phyloP scores from a whole-genome alignment of 1,140 invertebrate genomes.

The Matsumurasca onukii region DNA sequence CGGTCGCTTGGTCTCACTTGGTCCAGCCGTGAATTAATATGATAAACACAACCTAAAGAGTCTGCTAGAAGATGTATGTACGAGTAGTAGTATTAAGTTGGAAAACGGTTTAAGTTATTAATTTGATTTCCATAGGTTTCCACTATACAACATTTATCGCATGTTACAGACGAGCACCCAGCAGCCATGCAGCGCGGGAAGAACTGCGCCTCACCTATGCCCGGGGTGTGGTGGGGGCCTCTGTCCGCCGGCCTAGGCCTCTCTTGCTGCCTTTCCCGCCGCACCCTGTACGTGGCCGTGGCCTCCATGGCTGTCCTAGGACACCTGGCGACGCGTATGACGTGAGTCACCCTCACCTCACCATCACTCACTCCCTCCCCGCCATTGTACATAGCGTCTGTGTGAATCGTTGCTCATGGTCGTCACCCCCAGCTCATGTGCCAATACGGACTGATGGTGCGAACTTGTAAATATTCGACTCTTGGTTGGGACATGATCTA shows the following conservation, averaged over 20 bases:
- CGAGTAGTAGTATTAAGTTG: not conserved
- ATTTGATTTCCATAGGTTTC: not conserved
- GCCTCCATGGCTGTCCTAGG: conserved; percentile 32
- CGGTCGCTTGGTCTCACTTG: not conserved
- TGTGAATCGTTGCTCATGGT: conserved; percentile 20
- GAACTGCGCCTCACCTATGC: conserved; percentile 54
- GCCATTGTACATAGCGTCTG: conserved; percentile 21
- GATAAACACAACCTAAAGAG: not conserved
- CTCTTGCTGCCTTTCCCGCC: conserved; percentile 47
- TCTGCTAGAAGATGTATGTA: not conserved
- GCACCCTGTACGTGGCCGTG: conserved; percentile 31
- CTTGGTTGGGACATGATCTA: no score
- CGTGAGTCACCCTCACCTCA: no score
- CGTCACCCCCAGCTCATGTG: not conserved
- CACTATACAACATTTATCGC: no score
- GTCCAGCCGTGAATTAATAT: not conserved
- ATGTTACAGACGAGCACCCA: conserved; percentile 53
- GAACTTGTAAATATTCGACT: not conserved
- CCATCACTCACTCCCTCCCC: not conserved
- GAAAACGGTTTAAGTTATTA: not conserved
- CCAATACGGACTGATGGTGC: not conserved
- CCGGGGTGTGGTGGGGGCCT: conserved; percentile 52
- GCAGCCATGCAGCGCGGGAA: conserved; percentile 57
- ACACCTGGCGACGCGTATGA: conserved; percentile 35
- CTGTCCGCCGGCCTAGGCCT: conserved; percentile 53